Evolutionary conservation across 2,888 invertebrate genomes (phyloP).

Genomic region (Synanthedon vespiformis): DNA sequence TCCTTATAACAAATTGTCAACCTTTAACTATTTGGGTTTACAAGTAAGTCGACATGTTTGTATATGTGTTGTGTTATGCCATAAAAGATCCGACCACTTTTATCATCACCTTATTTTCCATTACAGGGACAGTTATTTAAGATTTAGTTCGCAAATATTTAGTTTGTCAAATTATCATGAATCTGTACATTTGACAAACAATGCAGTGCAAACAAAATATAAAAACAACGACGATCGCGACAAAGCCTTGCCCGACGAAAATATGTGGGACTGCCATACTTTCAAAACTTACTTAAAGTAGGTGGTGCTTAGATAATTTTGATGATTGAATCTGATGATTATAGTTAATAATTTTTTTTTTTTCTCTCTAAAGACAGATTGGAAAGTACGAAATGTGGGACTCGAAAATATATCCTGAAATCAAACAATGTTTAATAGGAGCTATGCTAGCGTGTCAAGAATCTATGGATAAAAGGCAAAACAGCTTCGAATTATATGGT

Average conservation of each 20-base stretch:
- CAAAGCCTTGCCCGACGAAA: slow-evolving; percentile 85
- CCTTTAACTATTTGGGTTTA: slow-evolving; percentile 94
- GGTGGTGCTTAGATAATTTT: slow-evolving; percentile 20
- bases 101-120: slow-evolving; percentile 5
- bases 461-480: slow-evolving; percentile 81
- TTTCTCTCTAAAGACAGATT: slow-evolving; percentile 69
- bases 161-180: slow-evolving; percentile 90
- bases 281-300: slow-evolving; percentile 80
- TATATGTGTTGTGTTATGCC: background rate
- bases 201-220: slow-evolving; percentile 92
- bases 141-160: slow-evolving; percentile 93
- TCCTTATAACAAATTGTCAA: slow-evolving; percentile 89
- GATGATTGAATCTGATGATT: background rate
- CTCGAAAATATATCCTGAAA: slow-evolving; percentile 88
- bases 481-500: slow-evolving; percentile 93
- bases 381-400: slow-evolving; percentile 86
- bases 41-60: slow-evolving; percentile 67
- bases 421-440: slow-evolving; percentile 80
- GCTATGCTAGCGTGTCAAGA: slow-evolving; percentile 90
- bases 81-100: too few relatives aligned
- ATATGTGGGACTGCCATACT: slow-evolving; percentile 94
- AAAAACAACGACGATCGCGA: slow-evolving; percentile 77
- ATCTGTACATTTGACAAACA: slow-evolving; percentile 92
- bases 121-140: slow-evolving; percentile 86
- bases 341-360: background rate